Base-by-base conservation (phyloP, 2,797 vertebrate genomes). In the Kryptolebias ocellatus region DNA sequence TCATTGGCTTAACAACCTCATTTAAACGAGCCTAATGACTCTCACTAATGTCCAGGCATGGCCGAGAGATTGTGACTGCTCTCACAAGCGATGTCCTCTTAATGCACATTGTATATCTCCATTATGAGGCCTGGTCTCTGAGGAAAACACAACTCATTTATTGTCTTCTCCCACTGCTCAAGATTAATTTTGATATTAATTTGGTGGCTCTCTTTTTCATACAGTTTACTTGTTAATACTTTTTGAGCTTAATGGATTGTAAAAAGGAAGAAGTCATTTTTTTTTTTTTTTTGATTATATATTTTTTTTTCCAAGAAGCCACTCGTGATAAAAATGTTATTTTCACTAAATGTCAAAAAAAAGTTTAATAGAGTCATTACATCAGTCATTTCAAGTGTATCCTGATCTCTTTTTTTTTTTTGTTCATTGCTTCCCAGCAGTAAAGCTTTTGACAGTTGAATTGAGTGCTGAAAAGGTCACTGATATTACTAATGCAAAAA, bases 1-100 rank as follows among this genome's bases (percentile, higher is more conserved):
- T 91, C 84, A 84, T 89, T 80, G 74, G 87, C 87, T 91, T 93
- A 94, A 93, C 80, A 86, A 89, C 90, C 92, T 91, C 80, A 88
- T 93, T 92, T 90, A 90, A 93, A 92, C 76, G 74, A 83, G 85
- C 89, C 87, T 93, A 92, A 94, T 92, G 93, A 94, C 89, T 92
- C 90, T 85, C 80, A 72, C 87, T 92, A 90, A 93, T 88, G 91
- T 91, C 85, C 76, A 78, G 82, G 87, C 84, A 87, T 81, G 85
- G 89, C 71, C 83, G 62, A 75, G 83, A 90, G 88, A 92, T 89
- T 83, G 78, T 60, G 81, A 79, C 85, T 86, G 77, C 85, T 91
- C 89, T 87, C 79, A 6, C 73, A 69, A 80, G 81, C 79, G 61
- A 52, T 78, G 86, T 91, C 90, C 84, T 84, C 83, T 70, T 83